Base-by-base conservation (phyloP, 2,113 vertebrate species). In the Phalacrocorax brasilianus region DNA sequence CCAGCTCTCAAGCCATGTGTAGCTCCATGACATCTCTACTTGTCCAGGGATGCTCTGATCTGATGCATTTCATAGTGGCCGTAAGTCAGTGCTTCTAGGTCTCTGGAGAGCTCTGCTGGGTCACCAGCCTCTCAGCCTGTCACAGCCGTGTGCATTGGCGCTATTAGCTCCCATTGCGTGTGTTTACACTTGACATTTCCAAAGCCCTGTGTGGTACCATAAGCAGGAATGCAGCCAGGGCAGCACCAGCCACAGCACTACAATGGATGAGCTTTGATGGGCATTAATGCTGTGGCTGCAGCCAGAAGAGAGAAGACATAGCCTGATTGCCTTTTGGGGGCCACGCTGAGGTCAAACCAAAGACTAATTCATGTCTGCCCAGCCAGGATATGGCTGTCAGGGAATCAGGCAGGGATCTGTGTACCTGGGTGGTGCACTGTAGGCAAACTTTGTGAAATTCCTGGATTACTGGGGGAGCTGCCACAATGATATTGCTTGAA, bases 121-220 rank as follows among this genome's bases (percentile, higher is more conserved):
- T 56, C 50, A 72, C 45, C 61, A 89, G 35, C 23, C 62, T 27
- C 83, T 66, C 73, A 75, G 56, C 14, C 68, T 58, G 47, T 19
- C 8, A 1, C 52, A 88, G 63, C 27, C 5, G 0, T 2, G 22
- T 42, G 47, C 35, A 8, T 35, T 3, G 3, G 17, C 72, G 49
- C 53, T 68, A 24, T 93, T 38, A 53, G 23, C 53, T 73, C 62
- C 62, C 62, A 89, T 93, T 76, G 53, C 52, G 70, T 62, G 21
- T 23, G 70, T 78, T 89, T 44, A 44, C 33, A 35, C 50, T 61
- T 35, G 27, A 66, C 23, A 27, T 79, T 89, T 87, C 67, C 77
- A 42, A 89, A 89, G 50, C 35, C 28, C 52, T 35, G 4, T 20
- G 32, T 63, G 58, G 42, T 59, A 21, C 66, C 32, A 33, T 4